Evolutionary conservation across 2,797 vertebrate species (phyloP).

Genomic region (Prunella strophiata): DNA sequence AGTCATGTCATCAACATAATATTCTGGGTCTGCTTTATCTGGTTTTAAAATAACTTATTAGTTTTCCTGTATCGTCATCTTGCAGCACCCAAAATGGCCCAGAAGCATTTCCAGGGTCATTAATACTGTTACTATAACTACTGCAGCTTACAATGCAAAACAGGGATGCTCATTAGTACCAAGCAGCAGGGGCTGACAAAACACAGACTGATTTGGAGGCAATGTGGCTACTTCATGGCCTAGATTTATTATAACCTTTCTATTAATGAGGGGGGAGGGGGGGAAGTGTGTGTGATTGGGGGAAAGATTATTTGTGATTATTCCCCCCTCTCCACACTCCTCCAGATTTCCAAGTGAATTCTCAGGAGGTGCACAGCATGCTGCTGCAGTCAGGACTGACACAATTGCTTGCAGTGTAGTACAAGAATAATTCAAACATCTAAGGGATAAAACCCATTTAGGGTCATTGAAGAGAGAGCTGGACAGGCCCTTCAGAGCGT

Average conservation of each 20-base stretch:
- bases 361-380: not conserved
- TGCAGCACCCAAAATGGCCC: not conserved
- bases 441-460: not conserved
- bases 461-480: not conserved
- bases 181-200: not conserved
- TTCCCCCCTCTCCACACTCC: not conserved
- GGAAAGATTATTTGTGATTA: not conserved
- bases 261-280: not conserved
- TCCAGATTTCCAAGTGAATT: not conserved
- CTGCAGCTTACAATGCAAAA: slow-evolving; percentile 1
- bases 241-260: slow-evolving; percentile 11
- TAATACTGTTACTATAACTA: slow-evolving; percentile 34
- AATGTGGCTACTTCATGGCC: not conserved
- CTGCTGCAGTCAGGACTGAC: not conserved
- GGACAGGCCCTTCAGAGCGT: not conserved
- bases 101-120: not conserved
- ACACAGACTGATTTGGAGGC: not conserved
- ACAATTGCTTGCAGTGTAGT: not conserved
- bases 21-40: not conserved
- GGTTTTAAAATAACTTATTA: not conserved
- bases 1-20: not conserved
- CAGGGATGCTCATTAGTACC: slow-evolving; percentile 14
- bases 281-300: not conserved
- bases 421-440: not conserved
- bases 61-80: not conserved